Percentiles rank a stretch among this genome's conserved stretches.
Evolutionary conservation across 2,113 vertebrate genomes (phyloP).

Genomic region (Haemorhous mexicanus): DNA sequence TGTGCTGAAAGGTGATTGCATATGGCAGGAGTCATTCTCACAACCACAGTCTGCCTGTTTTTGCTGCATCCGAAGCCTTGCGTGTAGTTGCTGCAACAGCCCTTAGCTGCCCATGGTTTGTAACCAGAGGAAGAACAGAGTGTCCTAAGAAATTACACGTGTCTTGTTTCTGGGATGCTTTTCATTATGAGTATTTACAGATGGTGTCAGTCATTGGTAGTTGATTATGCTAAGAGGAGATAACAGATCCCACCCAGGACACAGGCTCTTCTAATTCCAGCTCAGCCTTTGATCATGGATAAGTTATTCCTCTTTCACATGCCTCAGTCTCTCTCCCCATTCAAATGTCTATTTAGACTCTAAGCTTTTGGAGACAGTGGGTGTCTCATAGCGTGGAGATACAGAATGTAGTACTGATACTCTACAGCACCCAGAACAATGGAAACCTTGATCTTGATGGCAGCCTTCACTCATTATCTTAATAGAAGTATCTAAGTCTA

Average conservation of each 20-base stretch:
- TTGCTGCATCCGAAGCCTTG: background rate
- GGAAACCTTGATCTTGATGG: background rate
- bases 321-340: background rate
- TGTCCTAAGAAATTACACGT: background rate
- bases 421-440: background rate
- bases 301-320: background rate
- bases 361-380: background rate
- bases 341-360: background rate
- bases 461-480: background rate
- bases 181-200: background rate
- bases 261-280: background rate
- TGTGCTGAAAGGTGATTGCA: background rate
- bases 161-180: background rate
- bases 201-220: background rate
- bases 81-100: background rate
- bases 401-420: background rate
- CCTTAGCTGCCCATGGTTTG: background rate
- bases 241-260: background rate
- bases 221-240: background rate
- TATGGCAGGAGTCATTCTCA: background rate
- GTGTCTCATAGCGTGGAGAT: background rate
- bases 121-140: slow-evolving; percentile 24
- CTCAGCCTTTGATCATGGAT: background rate
- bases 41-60: background rate
- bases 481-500: background rate